Base-by-base conservation (phyloP, 2,888 invertebrate species). In the Acleris emargana region DNA sequence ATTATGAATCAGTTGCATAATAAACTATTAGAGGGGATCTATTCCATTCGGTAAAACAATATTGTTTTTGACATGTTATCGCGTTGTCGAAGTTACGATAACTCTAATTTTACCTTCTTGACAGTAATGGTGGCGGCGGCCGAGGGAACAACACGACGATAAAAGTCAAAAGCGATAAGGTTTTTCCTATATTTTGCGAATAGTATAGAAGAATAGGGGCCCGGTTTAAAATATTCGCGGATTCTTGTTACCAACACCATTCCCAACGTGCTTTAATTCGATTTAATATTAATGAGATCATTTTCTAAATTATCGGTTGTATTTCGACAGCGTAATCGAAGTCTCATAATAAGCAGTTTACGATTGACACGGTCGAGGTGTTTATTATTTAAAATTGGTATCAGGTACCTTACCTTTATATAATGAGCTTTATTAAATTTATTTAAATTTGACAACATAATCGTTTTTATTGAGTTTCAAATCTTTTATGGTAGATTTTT, bases 281-380 rank as follows among this genome's bases (percentile, higher is more conserved):
- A 61, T 45, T 57, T 51, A 61, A 57, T 61, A 66, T 66, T 61
- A 57, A 61, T 42, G 22, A 61, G 61, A 38, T 47, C 51, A 66
- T 66, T 64, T 43, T 13, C 51, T 47, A 55, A 66, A 61, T 52
- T 66, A 61, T 57, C 45, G 45, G 32, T 61, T 66, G n/a, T 51
- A 51, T 55, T 43, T 43, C 43, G 54, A 64, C 54, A 38, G 51
- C 47, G 51, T 57, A 61, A 57, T 61, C 22, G 42, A 38, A 38
- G 55, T 45, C 28, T 11, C 60, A 3, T 66, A 61, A 66, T 66
- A 66, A 57, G 57, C 57, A 38, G 66, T 51, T 32, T 52, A 20
- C 45, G 32, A 20, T 51, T 61, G 66, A 61, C 51, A 52, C 51
- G 11, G 28, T 16, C 16, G 32, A 60, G 45, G 61, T 51, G 66